These are phyloP conservation scores for Trachemys scripta DNA, from an alignment of 2,113 vertebrate genomes.

Conservation along the genomic window DNA sequence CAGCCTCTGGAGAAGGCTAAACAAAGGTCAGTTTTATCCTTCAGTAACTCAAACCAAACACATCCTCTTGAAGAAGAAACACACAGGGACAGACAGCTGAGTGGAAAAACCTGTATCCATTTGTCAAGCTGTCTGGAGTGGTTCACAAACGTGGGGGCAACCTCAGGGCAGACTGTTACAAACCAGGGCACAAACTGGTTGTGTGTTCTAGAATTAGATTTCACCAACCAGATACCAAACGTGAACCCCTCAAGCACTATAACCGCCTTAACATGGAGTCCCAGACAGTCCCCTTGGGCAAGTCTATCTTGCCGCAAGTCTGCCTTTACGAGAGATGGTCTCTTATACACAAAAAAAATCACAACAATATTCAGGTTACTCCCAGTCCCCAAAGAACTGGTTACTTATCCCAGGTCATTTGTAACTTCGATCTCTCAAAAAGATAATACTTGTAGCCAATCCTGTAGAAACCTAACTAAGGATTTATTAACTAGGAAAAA, in stretches of 20 bases:
- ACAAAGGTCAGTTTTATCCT: neutral
- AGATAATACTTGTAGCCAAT: neutral
- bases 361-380: neutral
- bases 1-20: neutral
- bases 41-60: neutral
- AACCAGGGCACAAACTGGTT: neutral
- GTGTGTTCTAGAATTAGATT: neutral
- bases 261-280: neutral
- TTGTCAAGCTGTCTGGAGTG: neutral
- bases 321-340: neutral
- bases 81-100: neutral
- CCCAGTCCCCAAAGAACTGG: neutral
- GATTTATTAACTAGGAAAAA: no score
- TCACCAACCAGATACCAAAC: neutral
- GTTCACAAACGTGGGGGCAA: neutral
- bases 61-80: neutral
- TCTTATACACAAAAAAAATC: neutral
- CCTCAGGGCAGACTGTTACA: neutral
- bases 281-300: neutral
- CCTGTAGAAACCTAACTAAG: no score
- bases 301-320: neutral
- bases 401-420: neutral
- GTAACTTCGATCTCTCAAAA: neutral
- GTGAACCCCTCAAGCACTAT: neutral
- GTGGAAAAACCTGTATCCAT: constrained; percentile 23